A percentile compares a stretch with the other conserved stretches of the same genome.
phyloP scores from a whole-genome alignment of 64 coral and sea anemone genomes.

The Catalaphyllia jardinei region DNA sequence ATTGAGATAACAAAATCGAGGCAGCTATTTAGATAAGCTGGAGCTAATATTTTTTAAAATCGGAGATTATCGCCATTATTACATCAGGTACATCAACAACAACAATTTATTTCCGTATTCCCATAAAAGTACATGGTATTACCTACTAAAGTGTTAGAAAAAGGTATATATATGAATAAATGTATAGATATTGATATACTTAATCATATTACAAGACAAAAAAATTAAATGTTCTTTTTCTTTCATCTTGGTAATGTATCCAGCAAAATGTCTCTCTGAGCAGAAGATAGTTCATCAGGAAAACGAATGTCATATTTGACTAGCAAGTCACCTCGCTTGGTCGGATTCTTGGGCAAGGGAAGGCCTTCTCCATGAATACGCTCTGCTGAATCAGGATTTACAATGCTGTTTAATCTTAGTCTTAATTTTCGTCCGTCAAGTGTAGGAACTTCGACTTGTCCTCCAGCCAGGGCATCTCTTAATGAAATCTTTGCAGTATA shows the following conservation, averaged over 20 bases:
- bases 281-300: slow-evolving; percentile 53
- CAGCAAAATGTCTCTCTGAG: slow-evolving; percentile 66
- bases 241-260: slow-evolving; percentile 63
- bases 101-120: too few species aligned
- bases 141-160: too few species aligned
- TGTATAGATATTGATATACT: too few species aligned
- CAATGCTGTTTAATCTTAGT: slow-evolving; percentile 43
- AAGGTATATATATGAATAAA: too few species aligned
- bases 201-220: too few species aligned
- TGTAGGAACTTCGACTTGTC: slow-evolving; percentile 52
- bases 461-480: slow-evolving; percentile 71
- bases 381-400: slow-evolving; percentile 60
- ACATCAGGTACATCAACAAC: too few species aligned
- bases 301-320: slow-evolving; percentile 70
- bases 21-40: too few species aligned
- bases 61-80: too few species aligned
- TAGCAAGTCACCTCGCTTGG: slow-evolving; percentile 69
- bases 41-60: too few species aligned
- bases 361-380: slow-evolving; percentile 74
- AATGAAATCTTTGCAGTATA: slow-evolving; percentile 72
- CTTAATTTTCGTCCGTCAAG: slow-evolving; percentile 57
- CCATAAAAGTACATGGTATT: too few species aligned
- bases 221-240: background rate
- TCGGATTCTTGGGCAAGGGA: slow-evolving; percentile 74
- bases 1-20: too few species aligned